Percentiles rank a stretch among this genome's conserved stretches.
These are phyloP conservation scores for Galeopsomyia nigrocyanea DNA, from an alignment of 2,888 invertebrate species.

Conservation along the genomic window DNA sequence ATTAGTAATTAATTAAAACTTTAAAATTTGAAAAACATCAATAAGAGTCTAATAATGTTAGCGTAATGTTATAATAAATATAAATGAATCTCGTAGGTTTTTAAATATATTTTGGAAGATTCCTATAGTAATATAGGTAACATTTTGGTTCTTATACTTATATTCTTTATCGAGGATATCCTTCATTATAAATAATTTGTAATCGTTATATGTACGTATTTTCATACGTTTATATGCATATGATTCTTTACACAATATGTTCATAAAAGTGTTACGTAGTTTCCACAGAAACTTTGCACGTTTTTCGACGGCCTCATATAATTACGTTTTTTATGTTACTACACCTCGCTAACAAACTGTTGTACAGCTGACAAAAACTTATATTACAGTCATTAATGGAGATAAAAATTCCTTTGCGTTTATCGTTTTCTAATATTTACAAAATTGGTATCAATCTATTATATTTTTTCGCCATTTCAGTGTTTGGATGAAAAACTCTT, in stretches of 20 bases:
- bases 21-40: constrained; percentile 42
- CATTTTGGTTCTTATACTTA: constrained; percentile 36
- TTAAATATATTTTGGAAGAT: constrained; percentile 38
- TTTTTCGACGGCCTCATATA: constrained; percentile 16
- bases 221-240: constrained; percentile 29
- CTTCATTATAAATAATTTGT: constrained; percentile 32
- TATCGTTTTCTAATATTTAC: constrained; percentile 36
- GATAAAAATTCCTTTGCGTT: constrained; percentile 36
- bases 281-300: constrained; percentile 33
- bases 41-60: constrained; percentile 38
- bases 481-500: constrained; percentile 26
- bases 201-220: constrained; percentile 23
- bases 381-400: constrained; percentile 37
- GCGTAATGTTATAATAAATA: constrained; percentile 38
- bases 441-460: constrained; percentile 18
- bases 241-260: constrained; percentile 36
- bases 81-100: constrained; percentile 42
- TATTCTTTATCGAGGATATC: constrained; percentile 28
- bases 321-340: constrained; percentile 10
- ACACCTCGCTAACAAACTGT: constrained; percentile 27
- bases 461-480: constrained; percentile 11
- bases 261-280: constrained; percentile 35
- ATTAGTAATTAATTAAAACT: constrained; percentile 32
- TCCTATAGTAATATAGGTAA: constrained; percentile 42
- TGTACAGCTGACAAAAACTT: constrained; percentile 37